phyloP scores from a whole-genome alignment of 2,888 invertebrate genomes.

The Prosapia bicincta region DNA sequence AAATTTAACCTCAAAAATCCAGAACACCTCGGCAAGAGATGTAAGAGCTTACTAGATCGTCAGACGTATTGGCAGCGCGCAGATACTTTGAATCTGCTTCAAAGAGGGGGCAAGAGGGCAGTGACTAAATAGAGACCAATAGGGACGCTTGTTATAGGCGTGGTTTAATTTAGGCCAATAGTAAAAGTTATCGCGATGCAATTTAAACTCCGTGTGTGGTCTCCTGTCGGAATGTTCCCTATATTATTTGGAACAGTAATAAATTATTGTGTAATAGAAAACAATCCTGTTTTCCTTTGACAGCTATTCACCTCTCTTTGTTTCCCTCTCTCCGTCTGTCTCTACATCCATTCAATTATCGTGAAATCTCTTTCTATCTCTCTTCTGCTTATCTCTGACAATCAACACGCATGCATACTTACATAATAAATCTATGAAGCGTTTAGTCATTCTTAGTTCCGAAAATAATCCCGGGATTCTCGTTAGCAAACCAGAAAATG shows the following conservation, averaged over 20 bases:
- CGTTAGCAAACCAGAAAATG: too few species aligned
- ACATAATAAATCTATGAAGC: not conserved
- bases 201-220: slow-evolving; percentile 25
- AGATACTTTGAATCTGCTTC: not conserved
- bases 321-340: not conserved
- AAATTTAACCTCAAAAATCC: not conserved
- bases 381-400: not conserved
- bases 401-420: not conserved
- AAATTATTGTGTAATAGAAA: slow-evolving; percentile 26
- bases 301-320: slow-evolving; percentile 21
- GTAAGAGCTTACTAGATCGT: slow-evolving; percentile 22
- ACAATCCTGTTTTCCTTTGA: slow-evolving; percentile 26
- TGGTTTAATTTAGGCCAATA: slow-evolving; percentile 14
- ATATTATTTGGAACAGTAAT: slow-evolving; percentile 24
- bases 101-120: slow-evolving; percentile 15
- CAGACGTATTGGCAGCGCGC: slow-evolving; percentile 9
- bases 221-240: slow-evolving; percentile 27
- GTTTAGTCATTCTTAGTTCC: not conserved
- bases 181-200: slow-evolving; percentile 7
- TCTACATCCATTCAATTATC: slow-evolving; percentile 10
- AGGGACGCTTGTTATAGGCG: slow-evolving; percentile 9
- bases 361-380: not conserved
- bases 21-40: slow-evolving; percentile 10
- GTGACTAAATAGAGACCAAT: slow-evolving; percentile 1
- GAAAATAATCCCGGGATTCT: too few species aligned